Percentiles rank a stretch among this genome's conserved stretches.
phyloP scores from a whole-genome alignment of 2,113 vertebrate species.

The Porphyrio hochstetteri region DNA sequence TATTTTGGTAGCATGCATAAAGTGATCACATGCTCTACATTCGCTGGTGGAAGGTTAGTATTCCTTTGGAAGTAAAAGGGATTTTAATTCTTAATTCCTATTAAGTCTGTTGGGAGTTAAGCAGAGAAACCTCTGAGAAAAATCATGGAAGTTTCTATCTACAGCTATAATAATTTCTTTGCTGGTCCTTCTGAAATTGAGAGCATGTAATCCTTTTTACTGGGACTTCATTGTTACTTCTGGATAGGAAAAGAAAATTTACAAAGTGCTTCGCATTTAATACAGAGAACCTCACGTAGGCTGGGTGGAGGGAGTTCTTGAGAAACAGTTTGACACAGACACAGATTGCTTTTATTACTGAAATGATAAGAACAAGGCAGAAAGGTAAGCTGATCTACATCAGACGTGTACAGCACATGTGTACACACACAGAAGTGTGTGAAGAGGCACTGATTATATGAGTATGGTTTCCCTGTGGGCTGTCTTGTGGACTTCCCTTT shows the following conservation, averaged over 20 bases:
- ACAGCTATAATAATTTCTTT: constrained; percentile 42
- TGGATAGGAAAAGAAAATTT: background rate
- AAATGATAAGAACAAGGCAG: background rate
- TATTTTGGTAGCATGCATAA: background rate
- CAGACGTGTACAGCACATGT: background rate
- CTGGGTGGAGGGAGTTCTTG: background rate
- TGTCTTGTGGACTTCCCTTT: background rate
- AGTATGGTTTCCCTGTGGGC: background rate
- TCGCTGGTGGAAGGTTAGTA: background rate
- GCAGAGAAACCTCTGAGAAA: constrained; percentile 43
- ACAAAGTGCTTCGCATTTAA: background rate
- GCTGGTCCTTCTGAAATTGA: constrained; percentile 41
- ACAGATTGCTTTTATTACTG: background rate
- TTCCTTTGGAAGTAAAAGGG: background rate
- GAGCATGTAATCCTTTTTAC: constrained; percentile 52
- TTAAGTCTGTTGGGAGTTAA: constrained; percentile 38
- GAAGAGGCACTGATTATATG: background rate
- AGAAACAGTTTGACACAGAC: background rate
- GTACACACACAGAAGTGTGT: background rate
- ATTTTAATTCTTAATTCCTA: constrained; percentile 39
- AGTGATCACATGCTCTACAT: background rate
- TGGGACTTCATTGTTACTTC: constrained; percentile 39
- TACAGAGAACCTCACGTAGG: background rate
- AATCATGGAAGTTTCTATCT: constrained; percentile 44
- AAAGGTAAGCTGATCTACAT: background rate